A percentile compares a stretch with the other conserved stretches of the same genome.
Evolutionary conservation across 2,888 invertebrate genomes (phyloP).

Genomic region (Germaria angustata): DNA sequence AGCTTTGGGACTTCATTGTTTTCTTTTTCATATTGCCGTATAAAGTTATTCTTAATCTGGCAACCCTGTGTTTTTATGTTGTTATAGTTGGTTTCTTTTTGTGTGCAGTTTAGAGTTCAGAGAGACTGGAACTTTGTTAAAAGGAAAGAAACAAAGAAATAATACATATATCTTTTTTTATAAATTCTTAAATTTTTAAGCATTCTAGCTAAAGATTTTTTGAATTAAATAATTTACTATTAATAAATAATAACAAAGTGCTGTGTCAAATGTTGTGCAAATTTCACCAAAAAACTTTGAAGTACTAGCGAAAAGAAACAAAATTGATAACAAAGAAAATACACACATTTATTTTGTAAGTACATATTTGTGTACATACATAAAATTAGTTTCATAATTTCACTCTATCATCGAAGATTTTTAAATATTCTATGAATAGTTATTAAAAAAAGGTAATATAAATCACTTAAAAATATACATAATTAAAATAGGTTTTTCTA

Average conservation of each 20-base stretch:
- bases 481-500: neutral
- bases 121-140: constrained; percentile 51
- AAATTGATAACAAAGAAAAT: constrained; percentile 56
- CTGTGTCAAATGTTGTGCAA: neutral
- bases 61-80: constrained; percentile 12
- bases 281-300: neutral
- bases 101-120: constrained; percentile 48
- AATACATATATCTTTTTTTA: too few relatives aligned
- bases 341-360: constrained; percentile 18
- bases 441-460: neutral
- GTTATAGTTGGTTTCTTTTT: constrained; percentile 47
- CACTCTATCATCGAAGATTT: neutral
- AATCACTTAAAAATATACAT: neutral
- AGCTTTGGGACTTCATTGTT: too few relatives aligned
- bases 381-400: constrained; percentile 60
- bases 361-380: too few relatives aligned
- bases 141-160: constrained; percentile 51
- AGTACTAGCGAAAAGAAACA: constrained; percentile 15
- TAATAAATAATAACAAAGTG: constrained; percentile 7
- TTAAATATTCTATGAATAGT: too few relatives aligned
- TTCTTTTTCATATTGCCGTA: too few relatives aligned
- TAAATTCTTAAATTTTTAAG: constrained; percentile 16
- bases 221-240: neutral
- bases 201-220: neutral
- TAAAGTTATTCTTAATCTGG: too few relatives aligned